These are phyloP conservation scores for Nemurella pictetii DNA, from an alignment of 2,888 invertebrate species.

Conservation along the genomic window DNA sequence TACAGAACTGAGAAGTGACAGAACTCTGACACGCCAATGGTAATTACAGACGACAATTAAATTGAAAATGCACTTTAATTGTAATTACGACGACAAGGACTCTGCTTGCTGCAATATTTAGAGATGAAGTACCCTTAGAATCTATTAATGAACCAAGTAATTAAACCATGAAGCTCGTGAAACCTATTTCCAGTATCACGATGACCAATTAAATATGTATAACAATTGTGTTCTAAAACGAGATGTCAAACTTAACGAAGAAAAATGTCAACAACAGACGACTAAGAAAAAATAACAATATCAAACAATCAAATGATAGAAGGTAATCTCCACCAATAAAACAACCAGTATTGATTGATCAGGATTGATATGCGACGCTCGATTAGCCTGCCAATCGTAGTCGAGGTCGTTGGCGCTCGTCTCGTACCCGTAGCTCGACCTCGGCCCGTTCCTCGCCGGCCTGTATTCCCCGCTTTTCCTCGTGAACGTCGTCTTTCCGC, in stretches of 20 bases:
- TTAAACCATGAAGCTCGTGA: too few species aligned
- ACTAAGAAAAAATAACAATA: background rate
- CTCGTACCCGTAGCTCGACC: conserved; percentile 27
- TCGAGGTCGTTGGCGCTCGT: conserved; percentile 39
- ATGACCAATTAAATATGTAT: too few species aligned
- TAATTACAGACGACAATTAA: too few species aligned
- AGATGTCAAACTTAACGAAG: conserved; percentile 1
- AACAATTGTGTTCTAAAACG: too few species aligned
- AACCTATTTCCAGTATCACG: too few species aligned
- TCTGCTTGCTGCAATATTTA: too few species aligned
- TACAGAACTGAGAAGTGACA: background rate
- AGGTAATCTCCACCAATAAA: background rate
- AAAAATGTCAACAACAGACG: background rate
- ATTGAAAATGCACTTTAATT: too few species aligned
- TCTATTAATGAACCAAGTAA: too few species aligned
- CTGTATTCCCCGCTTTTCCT: background rate
- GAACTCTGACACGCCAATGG: too few species aligned
- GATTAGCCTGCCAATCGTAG: conserved; percentile 19
- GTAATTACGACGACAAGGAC: too few species aligned
- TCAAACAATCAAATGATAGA: background rate
- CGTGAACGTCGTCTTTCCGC: background rate
- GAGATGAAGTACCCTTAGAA: too few species aligned
- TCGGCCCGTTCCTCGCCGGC: background rate
- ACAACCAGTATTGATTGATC: background rate
- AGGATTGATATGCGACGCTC: background rate